Base-by-base conservation (phyloP, 53 echinoderm and acorn worm genomes). In the Zoroaster sp. region DNA sequence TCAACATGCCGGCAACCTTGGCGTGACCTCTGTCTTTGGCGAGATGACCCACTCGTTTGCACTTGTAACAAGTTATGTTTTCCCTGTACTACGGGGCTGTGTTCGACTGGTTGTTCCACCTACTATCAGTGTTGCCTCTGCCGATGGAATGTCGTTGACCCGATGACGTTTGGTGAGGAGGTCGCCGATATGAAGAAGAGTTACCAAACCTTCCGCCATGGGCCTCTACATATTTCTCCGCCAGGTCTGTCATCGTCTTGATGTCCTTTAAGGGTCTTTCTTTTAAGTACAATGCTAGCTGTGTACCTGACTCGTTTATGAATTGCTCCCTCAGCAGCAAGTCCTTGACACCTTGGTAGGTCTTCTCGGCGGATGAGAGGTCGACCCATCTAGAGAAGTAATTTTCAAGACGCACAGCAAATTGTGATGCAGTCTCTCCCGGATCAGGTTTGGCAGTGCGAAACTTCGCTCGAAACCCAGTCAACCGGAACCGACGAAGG, bases 341-440 rank as follows among this genome's bases (percentile, higher is more conserved):
- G 40, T 87, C 87, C 10, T 51, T 74, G 18, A 74, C 36, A 14
- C 53, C 54, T 2, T 34, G 51, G 39, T 87, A 87, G 0, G 72
- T 52, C 40, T 87, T 72, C 9, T 87, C 73, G 11, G 73, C 51
- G 31, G 45, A 37, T 4, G 87, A 71, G 1, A 87, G 30, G 9
- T 72, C 72, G 34, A 87, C 39, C 87, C 87, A 87, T 74, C 87
- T 45, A 30, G 31, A 28, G 21, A 87, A 43, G 52, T 87, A 87
- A 41, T 87, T 73, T 11, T 87, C 88, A 10, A 87, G 65, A 40
- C 43, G 35, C 5, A 74, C 88, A 51, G 75, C 88, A 87, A 68
- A 87, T 15, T 73, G 74, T 9, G 38, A 63, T 11, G 63, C 88
- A 39, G 73, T 87, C 40, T 87, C 88, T 25, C 63, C 74, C 10